A percentile compares a stretch with the other conserved stretches of the same genome.
These are phyloP conservation scores for Crossocerus cetratus DNA, from an alignment of 2,888 invertebrate genomes.

Conservation along the genomic window DNA sequence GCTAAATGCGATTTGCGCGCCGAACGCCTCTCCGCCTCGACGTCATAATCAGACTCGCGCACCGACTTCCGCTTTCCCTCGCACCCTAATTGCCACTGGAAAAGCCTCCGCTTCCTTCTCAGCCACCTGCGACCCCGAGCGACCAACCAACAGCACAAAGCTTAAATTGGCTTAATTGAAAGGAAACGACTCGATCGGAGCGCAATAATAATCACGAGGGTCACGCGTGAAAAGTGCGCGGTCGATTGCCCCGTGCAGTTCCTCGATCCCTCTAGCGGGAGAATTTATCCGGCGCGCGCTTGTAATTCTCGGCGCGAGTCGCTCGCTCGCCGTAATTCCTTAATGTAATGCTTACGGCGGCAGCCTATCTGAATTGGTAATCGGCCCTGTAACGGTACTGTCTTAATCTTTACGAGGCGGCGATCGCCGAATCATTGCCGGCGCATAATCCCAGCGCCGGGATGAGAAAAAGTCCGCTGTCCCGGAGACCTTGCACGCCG, in stretches of 20 bases:
- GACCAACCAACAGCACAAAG: too few relatives aligned
- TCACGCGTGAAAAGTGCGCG: too few relatives aligned
- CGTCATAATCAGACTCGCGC: background rate
- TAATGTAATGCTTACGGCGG: background rate
- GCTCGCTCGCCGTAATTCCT: background rate
- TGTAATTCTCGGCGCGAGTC: too few relatives aligned
- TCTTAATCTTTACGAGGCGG: constrained; percentile 7
- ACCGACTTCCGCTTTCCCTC: background rate
- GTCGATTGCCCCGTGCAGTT: too few relatives aligned
- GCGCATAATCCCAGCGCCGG: constrained; percentile 9
- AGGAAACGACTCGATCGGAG: too few relatives aligned
- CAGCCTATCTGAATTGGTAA: constrained; percentile 34
- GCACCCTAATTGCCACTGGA: background rate
- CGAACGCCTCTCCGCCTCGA: background rate
- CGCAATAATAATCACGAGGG: too few relatives aligned
- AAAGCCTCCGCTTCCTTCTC: too few relatives aligned
- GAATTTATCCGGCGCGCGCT: constrained; percentile 8
- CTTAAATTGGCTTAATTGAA: too few relatives aligned
- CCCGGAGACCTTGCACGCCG: background rate
- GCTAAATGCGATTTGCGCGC: constrained; percentile 27
- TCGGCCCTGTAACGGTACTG: constrained; percentile 1
- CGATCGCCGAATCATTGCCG: constrained; percentile 19
- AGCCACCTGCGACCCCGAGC: too few relatives aligned
- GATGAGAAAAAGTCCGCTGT: background rate
- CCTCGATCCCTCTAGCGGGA: constrained; percentile 5